A percentile compares a stretch with the other conserved stretches of the same genome.
phyloP scores from a whole-genome alignment of 92 coral and sea anemone species.

The Meandrina meandrites region DNA sequence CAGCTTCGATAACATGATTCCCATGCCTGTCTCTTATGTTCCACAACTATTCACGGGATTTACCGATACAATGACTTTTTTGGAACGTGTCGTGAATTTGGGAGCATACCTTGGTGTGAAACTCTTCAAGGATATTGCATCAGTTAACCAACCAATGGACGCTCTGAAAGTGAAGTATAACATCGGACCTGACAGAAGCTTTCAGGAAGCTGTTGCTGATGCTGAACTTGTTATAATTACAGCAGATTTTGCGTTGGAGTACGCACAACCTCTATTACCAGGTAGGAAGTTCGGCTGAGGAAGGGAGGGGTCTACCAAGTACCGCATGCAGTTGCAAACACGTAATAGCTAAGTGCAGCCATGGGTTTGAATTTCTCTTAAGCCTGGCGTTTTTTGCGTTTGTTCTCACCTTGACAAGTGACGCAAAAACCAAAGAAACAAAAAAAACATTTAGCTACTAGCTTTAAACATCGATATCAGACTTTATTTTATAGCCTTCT shows the following conservation, averaged over 20 bases:
- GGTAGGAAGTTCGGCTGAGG: no score
- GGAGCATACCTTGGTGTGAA: background rate
- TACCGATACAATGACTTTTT: constrained; percentile 49
- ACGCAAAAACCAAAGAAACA: no score
- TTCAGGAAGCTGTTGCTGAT: constrained; percentile 36
- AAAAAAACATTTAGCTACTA: no score
- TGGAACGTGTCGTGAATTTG: constrained; percentile 51
- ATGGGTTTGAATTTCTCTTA: no score
- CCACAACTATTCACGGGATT: constrained; percentile 40
- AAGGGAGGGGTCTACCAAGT: no score
- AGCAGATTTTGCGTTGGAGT: constrained; percentile 61
- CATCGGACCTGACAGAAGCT: constrained; percentile 56
- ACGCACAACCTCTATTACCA: constrained; percentile 45
- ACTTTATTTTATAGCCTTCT: no score
- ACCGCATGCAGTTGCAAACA: no score
- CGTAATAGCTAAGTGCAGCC: no score
- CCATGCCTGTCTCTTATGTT: constrained; percentile 48
- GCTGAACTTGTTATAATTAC: constrained; percentile 56
- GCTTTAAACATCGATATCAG: no score
- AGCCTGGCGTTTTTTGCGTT: no score
- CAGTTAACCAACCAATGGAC: background rate
- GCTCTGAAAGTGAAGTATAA: constrained; percentile 46
- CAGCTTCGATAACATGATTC: background rate
- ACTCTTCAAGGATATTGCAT: background rate
- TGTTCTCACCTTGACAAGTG: no score